Evolutionary conservation across 2,797 vertebrate genomes (phyloP).

Genomic region (Selene dorsalis): DNA sequence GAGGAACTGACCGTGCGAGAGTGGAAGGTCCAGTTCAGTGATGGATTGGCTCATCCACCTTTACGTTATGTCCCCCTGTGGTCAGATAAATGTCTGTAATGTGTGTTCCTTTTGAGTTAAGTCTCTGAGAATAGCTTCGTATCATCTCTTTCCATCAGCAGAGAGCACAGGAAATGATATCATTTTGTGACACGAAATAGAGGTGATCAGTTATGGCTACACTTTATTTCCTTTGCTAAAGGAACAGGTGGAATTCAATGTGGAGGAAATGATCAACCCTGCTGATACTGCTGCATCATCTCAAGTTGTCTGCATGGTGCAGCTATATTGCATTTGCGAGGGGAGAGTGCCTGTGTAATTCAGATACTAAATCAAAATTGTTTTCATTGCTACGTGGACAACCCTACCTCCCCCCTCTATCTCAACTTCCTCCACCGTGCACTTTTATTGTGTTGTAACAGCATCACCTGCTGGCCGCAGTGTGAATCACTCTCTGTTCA

Average conservation of each 20-base stretch:
- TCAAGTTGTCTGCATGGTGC: constrained; percentile 32
- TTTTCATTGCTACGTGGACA: constrained; percentile 26
- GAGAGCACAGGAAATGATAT: constrained; percentile 59
- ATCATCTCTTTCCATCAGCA: constrained; percentile 68
- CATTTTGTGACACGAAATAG: constrained; percentile 57
- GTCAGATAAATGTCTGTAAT: constrained; percentile 62
- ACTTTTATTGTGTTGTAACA: constrained; percentile 56
- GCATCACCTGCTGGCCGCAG: constrained; percentile 67
- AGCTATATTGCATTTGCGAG: constrained; percentile 38
- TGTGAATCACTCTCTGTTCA: neutral
- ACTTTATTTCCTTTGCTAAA: constrained; percentile 59
- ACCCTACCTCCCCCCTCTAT: neutral
- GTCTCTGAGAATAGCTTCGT: constrained; percentile 56
- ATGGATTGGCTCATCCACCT: constrained; percentile 62
- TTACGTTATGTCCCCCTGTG: constrained; percentile 58
- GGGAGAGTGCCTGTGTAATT: constrained; percentile 12
- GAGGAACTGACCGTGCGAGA: constrained; percentile 1
- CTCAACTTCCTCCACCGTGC: neutral
- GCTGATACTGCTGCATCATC: constrained; percentile 36
- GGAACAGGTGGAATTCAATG: constrained; percentile 41
- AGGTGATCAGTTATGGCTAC: constrained; percentile 59
- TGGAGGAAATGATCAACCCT: constrained; percentile 33
- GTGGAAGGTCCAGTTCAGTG: constrained; percentile 44
- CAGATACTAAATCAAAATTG: constrained; percentile 48
- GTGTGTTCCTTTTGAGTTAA: constrained; percentile 56